Evolutionary conservation across 2,888 invertebrate genomes (phyloP).

Genomic region (Tanytarsus gracilentus): DNA sequence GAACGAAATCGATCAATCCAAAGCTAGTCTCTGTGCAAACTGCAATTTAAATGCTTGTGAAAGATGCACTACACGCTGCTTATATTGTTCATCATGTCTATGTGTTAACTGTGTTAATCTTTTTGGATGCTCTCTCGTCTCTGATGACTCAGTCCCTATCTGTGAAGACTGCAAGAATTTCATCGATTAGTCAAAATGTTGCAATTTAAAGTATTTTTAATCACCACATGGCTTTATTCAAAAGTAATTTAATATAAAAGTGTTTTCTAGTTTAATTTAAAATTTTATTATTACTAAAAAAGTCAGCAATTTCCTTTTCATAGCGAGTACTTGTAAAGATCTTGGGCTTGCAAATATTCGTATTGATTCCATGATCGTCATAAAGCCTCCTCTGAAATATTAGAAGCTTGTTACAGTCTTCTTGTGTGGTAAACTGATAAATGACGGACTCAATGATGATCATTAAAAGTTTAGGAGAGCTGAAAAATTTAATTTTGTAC

Average conservation of each 20-base stretch:
- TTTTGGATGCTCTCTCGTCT: conserved; percentile 13
- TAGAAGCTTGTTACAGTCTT: too few species aligned
- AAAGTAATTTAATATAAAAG: too few species aligned
- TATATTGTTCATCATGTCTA: not conserved
- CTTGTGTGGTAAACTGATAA: too few species aligned
- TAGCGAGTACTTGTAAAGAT: too few species aligned
- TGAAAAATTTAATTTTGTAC: not conserved
- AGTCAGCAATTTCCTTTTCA: too few species aligned
- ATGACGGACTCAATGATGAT: too few species aligned
- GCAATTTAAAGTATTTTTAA: not conserved
- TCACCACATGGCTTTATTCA: too few species aligned
- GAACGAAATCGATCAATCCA: not conserved
- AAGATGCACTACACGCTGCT: not conserved
- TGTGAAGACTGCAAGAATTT: conserved; percentile 20
- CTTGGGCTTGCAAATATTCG: too few species aligned
- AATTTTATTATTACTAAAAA: too few species aligned
- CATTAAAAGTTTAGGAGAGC: not conserved
- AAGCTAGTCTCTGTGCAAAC: not conserved
- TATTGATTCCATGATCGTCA: too few species aligned
- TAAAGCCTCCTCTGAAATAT: too few species aligned
- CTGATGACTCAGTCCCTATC: not conserved
- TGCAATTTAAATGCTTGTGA: conserved; percentile 11
- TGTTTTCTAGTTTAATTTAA: too few species aligned
- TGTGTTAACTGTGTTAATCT: conserved; percentile 12
- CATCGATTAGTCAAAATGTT: not conserved